Conservation (phyloP, 2,888 invertebrate species). For the Aethes cnicana region DNA sequence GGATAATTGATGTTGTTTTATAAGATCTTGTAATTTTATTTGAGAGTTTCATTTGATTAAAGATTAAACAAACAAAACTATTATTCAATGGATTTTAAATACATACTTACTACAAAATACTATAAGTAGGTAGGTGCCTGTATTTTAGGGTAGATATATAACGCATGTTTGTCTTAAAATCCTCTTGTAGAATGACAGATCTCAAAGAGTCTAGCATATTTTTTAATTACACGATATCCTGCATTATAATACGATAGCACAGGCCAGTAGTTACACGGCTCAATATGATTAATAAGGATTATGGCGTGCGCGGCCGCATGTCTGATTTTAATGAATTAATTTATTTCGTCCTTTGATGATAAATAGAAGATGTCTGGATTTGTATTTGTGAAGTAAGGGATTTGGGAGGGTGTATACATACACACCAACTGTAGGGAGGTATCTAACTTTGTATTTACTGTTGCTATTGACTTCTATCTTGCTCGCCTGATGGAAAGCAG, state of each 20-base stretch:
- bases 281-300: conserved; percentile 57
- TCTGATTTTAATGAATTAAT: conserved; percentile 28
- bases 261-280: conserved; percentile 49
- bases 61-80: too few species aligned
- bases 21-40: too few species aligned
- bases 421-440: too few species aligned
- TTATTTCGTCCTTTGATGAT: conserved; percentile 26
- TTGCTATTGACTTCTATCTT: too few species aligned
- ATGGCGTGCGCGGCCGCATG: conserved; percentile 33
- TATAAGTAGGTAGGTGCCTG: too few species aligned
- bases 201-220: conserved; percentile 56
- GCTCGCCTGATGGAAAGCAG: too few species aligned
- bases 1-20: not conserved
- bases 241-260: conserved; percentile 52
- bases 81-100: too few species aligned
- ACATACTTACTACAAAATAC: too few species aligned
- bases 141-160: too few species aligned
- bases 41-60: too few species aligned
- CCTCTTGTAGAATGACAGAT: too few species aligned
- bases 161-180: too few species aligned
- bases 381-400: conserved; percentile 22
- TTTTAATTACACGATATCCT: conserved; percentile 61
- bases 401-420: not conserved
- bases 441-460: not conserved
- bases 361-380: conserved; percentile 5